Base-by-base conservation (phyloP, 92 coral and sea anemone species). In the Metridium senile region DNA sequence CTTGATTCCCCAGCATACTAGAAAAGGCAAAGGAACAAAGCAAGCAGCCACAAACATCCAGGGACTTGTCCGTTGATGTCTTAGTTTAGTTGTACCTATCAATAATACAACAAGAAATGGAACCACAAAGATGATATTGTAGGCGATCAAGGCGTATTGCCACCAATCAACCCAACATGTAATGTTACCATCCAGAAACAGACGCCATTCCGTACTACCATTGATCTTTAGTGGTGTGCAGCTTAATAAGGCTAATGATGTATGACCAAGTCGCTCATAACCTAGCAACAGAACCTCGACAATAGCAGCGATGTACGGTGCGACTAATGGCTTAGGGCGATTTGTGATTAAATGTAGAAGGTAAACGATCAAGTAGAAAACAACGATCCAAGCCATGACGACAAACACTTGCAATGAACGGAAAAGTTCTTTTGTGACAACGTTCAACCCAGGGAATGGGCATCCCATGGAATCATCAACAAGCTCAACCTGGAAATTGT, bases 141-240 rank as follows among this genome's bases (percentile, higher is more conserved):
- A 74, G 19, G 77, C 89, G 17, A 85, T 67, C 66, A 80, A 58
- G 16, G 82, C 46, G 54, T 1, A 80, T 56, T 85, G 89, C 89
- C 91, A 88, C 87, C 93, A 81, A 17, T 82, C 76, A 26, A 82
- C 86, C 64, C 80, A 84, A 30, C 91, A 85, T 29, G 77, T 72
- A 19, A 91, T 82, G 84, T 87, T 88, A 31, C 93, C 93, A 71
- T 91, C 97, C 46, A 81, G 79, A 75, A 88, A 91, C 75, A 88
- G 43, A 31, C 71, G 85, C 34, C 66, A 57, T 27, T 39, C 76
- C 1, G 59, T 26, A 28, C 67, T 84, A 13, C 80, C 80, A 23
- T 75, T 22, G 65, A 88, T 33, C 1, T 74, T 74, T 6, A 78
- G 49, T 20, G 88, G 63, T 26, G 78, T 82, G 39, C 91, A 87